Percentiles rank a stretch among this genome's conserved stretches.
These are phyloP conservation scores for Seriola rivoliana DNA, from an alignment of 2,113 vertebrate genomes.

Conservation along the genomic window DNA sequence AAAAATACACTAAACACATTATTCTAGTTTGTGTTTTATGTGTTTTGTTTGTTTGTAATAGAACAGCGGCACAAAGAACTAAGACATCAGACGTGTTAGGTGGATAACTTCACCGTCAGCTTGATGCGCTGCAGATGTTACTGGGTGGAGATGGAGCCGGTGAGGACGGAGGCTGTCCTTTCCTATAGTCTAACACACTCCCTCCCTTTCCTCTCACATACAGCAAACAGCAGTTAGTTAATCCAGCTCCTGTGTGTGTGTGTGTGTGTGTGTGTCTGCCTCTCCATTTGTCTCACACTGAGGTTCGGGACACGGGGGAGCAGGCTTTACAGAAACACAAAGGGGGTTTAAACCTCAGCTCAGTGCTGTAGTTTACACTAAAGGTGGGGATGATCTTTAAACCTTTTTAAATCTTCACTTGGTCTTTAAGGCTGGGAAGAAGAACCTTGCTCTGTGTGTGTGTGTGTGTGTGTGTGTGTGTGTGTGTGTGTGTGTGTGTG, in stretches of 20 bases:
- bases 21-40: no score
- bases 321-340: constrained; percentile 65
- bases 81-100: not conserved
- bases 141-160: not conserved
- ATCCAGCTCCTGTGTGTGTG: constrained; percentile 38
- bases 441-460: constrained; percentile 18
- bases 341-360: constrained; percentile 62
- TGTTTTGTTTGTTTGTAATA: not conserved
- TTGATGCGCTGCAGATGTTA: not conserved
- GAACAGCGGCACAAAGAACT: not conserved
- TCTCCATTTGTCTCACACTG: constrained; percentile 40
- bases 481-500: constrained; percentile 18
- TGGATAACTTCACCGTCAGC: no score
- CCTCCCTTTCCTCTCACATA: constrained; percentile 18
- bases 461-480: not conserved
- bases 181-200: constrained; percentile 5
- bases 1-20: not conserved
- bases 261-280: not conserved
- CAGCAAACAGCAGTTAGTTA: constrained; percentile 39
- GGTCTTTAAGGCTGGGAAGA: constrained; percentile 21
- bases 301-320: constrained; percentile 48
- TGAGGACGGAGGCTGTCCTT: not conserved
- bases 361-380: constrained; percentile 64
- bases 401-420: constrained; percentile 61
- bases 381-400: constrained; percentile 71